These are phyloP conservation scores for Pseudochromis fuscus DNA, from an alignment of 2,797 vertebrate genomes.

Conservation along the genomic window DNA sequence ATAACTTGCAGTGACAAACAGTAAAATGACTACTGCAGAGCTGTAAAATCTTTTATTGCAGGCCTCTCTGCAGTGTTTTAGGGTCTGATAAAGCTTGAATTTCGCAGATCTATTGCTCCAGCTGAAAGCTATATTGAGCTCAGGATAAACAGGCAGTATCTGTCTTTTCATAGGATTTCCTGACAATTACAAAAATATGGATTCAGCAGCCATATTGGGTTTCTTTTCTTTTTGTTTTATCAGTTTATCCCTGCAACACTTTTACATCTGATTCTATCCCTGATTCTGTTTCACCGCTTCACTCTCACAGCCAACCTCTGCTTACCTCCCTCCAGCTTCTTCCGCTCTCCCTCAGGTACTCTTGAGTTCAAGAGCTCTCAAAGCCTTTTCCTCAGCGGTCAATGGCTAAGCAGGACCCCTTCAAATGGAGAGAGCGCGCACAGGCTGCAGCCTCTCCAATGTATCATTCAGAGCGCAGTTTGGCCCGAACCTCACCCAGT, in stretches of 20 bases:
- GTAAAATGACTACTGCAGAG: not conserved
- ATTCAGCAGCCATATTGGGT: not conserved
- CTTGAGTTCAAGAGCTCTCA: conserved; percentile 72
- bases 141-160: not conserved
- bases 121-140: not conserved
- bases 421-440: conserved; percentile 46
- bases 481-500: conserved; percentile 46
- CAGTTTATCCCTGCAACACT: not conserved
- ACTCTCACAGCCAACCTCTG: conserved; percentile 15
- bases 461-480: conserved; percentile 52
- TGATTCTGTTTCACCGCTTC: not conserved
- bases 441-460: conserved; percentile 16
- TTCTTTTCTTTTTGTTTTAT: too few relatives aligned
- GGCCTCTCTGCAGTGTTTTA: too few relatives aligned
- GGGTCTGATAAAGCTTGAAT: not conserved
- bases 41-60: not conserved
- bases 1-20: too few relatives aligned
- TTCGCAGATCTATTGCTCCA: not conserved
- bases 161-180: not conserved
- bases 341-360: conserved; percentile 52
- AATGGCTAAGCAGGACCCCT: conserved; percentile 64
- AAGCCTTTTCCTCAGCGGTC: conserved; percentile 57
- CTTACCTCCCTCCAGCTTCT: conserved; percentile 22
- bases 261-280: conserved; percentile 4
- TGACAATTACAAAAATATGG: not conserved